These are phyloP conservation scores for Tetraodon nigroviridis DNA, from an alignment of 2,113 vertebrate genomes.

Conservation along the genomic window DNA sequence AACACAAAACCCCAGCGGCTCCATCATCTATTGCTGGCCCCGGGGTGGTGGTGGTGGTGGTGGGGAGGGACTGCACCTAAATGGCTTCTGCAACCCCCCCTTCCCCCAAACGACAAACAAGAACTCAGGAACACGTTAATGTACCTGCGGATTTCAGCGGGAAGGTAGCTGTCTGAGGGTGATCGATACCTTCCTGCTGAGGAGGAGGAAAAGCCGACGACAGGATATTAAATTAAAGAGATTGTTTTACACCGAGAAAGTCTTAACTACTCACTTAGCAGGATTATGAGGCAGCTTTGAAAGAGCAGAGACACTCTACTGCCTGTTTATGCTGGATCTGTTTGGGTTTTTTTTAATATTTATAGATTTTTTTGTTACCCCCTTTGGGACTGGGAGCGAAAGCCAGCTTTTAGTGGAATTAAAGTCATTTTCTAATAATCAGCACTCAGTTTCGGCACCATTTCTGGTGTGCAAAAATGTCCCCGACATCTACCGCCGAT, in stretches of 20 bases:
- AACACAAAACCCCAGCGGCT: slow-evolving; percentile 34
- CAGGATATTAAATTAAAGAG: slow-evolving; percentile 62
- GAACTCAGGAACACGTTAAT: slow-evolving; percentile 10
- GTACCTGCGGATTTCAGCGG: slow-evolving; percentile 2
- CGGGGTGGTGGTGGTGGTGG: too few species aligned
- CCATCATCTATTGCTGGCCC: slow-evolving; percentile 30
- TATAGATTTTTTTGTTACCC: slow-evolving; percentile 1
- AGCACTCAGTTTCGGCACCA: slow-evolving; percentile 21
- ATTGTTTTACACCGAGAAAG: slow-evolving; percentile 54
- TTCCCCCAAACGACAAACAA: slow-evolving; percentile 1
- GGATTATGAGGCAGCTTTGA: slow-evolving; percentile 50
- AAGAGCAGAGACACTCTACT: slow-evolving; percentile 48
- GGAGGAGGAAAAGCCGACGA: slow-evolving; percentile 53
- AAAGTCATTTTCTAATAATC: slow-evolving; percentile 38
- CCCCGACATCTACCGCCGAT: too few species aligned
- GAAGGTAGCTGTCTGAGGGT: slow-evolving; percentile 12
- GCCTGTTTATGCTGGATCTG: slow-evolving; percentile 30
- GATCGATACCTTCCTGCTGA: slow-evolving; percentile 63
- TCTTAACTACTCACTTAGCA: slow-evolving; percentile 53
- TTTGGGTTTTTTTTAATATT: slow-evolving; percentile 32
- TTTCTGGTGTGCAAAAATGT: too few species aligned
- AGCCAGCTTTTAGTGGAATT: slow-evolving; percentile 45
- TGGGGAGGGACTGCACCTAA: neutral
- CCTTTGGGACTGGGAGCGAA: slow-evolving; percentile 9
- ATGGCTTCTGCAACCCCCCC: slow-evolving; percentile 2